These are phyloP conservation scores for Loxodonta africana DNA, from an alignment of 2,113 vertebrate genomes.

Conservation along the genomic window DNA sequence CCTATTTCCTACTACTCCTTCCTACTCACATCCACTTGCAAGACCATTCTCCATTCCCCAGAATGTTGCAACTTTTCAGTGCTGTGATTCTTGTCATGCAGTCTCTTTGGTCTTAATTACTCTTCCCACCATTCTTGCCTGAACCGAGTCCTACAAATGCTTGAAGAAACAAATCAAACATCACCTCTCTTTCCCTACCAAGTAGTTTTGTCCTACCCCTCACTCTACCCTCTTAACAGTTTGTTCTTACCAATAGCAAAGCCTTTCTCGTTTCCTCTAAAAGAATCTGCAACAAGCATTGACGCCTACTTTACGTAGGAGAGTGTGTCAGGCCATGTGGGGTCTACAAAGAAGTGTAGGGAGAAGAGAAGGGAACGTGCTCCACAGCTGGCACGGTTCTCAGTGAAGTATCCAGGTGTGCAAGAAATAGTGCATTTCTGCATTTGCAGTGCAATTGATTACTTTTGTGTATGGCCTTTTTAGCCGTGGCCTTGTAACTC, in stretches of 20 bases:
- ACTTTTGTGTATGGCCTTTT: too few species aligned
- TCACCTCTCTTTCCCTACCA: background rate
- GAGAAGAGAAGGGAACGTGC: background rate
- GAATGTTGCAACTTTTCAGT: too few species aligned
- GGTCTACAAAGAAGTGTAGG: background rate
- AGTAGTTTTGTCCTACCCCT: background rate
- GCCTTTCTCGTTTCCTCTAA: background rate
- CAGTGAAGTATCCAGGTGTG: background rate
- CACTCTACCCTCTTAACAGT: background rate
- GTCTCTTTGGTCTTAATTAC: background rate
- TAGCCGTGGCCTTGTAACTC: too few species aligned
- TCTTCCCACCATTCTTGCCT: background rate
- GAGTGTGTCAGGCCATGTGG: background rate
- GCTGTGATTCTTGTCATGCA: background rate
- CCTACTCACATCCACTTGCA: accelerated
- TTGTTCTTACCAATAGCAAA: background rate
- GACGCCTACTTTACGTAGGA: background rate
- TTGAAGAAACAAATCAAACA: background rate
- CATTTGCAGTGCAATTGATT: too few species aligned
- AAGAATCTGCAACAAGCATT: background rate
- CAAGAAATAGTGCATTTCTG: background rate
- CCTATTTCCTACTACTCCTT: background rate
- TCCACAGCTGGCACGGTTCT: background rate
- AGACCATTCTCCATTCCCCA: background rate
- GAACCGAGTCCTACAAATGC: background rate